Evolutionary conservation across 2,888 invertebrate genomes (phyloP).

Genomic region (Eucera pruinosa): DNA sequence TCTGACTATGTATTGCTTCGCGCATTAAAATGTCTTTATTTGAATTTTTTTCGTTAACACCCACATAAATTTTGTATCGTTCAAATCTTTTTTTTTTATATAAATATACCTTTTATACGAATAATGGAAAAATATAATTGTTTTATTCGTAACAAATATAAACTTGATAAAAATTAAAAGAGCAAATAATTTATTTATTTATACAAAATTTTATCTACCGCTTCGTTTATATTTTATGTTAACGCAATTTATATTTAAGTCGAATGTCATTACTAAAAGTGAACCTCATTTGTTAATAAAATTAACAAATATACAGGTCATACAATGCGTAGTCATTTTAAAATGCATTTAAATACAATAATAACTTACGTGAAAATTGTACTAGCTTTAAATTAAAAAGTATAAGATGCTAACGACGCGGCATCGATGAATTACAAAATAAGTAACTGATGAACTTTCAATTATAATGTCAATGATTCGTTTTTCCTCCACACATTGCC

Average conservation of each 20-base stretch:
- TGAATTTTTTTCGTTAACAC: not conserved
- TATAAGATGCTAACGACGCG: not conserved
- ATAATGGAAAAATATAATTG: not conserved
- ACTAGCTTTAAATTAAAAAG: not conserved
- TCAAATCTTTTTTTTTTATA: not conserved
- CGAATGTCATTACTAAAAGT: not conserved
- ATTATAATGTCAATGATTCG: not conserved
- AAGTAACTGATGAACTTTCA: not conserved
- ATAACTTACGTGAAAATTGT: not conserved
- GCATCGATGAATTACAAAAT: constrained; percentile 9
- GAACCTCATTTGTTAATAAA: not conserved
- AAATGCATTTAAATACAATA: not conserved
- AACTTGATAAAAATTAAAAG: not conserved
- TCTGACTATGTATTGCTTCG: not conserved
- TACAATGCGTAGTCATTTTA: not conserved
- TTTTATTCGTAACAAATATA: not conserved
- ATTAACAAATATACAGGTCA: not conserved
- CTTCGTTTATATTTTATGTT: not conserved
- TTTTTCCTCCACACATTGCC: not conserved
- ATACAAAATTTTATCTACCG: not conserved
- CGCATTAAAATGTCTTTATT: not conserved
- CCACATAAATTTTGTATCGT: not conserved
- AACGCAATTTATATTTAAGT: not conserved
- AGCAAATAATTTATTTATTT: not conserved
- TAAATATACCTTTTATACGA: not conserved